Evolutionary conservation across 53 echinoderm and acorn worm genomes (phyloP).

Genomic region (Holothuria scabra): DNA sequence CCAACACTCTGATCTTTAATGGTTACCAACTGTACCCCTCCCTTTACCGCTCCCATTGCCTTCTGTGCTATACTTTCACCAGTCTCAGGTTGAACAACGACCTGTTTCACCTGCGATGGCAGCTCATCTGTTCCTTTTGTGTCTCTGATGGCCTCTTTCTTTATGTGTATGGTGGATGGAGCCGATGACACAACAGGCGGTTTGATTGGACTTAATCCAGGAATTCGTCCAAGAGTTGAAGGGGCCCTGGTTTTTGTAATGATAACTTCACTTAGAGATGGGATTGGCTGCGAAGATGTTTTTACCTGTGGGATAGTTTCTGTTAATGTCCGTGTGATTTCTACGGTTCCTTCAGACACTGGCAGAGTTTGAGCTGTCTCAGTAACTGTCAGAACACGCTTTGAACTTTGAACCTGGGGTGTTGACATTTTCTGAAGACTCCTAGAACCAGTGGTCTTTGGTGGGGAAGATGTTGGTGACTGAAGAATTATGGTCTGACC

Average conservation of each 20-base stretch:
- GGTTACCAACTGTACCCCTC: constrained; percentile 12
- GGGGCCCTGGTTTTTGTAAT: constrained; percentile 23
- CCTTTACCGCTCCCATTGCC: background rate
- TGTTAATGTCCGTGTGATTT: constrained; percentile 29
- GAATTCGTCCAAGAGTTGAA: background rate
- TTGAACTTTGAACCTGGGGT: constrained; percentile 9
- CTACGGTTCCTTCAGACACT: constrained; percentile 36
- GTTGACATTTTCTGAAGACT: constrained; percentile 16
- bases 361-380: constrained; percentile 37
- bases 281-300: background rate
- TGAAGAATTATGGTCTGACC: constrained; percentile 65
- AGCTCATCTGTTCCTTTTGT: background rate
- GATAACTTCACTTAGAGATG: constrained; percentile 30
- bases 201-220: constrained; percentile 35
- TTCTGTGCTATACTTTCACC: background rate
- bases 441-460: background rate
- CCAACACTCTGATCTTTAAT: background rate
- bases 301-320: constrained; percentile 17
- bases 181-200: background rate
- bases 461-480: constrained; percentile 48
- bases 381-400: constrained; percentile 3
- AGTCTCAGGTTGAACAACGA: background rate
- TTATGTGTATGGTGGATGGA: constrained; percentile 2
- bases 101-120: background rate
- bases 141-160: constrained; percentile 19